Conservation (phyloP, 2,113 vertebrate genomes). For the Anas platyrhynchos region DNA sequence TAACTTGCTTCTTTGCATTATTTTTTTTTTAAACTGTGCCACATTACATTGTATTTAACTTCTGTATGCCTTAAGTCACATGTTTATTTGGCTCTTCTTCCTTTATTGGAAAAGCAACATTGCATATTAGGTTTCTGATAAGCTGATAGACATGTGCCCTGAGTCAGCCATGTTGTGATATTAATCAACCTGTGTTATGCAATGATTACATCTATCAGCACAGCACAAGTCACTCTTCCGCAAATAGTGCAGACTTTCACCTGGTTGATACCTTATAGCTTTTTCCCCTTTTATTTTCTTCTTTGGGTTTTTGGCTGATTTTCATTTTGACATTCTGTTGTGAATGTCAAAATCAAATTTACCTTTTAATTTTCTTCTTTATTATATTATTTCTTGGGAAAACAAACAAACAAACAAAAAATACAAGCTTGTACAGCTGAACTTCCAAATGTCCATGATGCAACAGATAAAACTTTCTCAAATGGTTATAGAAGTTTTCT, state of each 20-base stretch:
- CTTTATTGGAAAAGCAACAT: not conserved
- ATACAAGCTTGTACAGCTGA: not conserved
- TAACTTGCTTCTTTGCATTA: not conserved
- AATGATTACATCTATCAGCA: not conserved
- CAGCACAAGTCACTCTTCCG: not conserved
- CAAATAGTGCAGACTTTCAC: not conserved
- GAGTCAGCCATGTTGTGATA: not conserved
- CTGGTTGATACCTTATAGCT: not conserved
- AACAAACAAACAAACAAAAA: not conserved
- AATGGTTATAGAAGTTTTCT: not conserved
- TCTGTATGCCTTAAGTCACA: not conserved
- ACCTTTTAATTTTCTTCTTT: not conserved
- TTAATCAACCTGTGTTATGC: not conserved
- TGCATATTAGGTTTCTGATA: not conserved
- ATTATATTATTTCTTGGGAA: not conserved
- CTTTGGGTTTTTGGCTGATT: not conserved
- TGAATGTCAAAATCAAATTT: not conserved
- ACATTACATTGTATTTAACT: not conserved
- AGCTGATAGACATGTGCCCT: not conserved
- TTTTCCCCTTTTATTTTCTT: not conserved
- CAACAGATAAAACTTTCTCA: constrained; percentile 44
- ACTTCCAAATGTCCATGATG: not conserved
- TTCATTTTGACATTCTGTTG: not conserved
- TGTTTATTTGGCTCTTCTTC: not conserved
- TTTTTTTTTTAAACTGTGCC: not conserved